A percentile compares a stretch with the other conserved stretches of the same genome.
phyloP scores from a whole-genome alignment of 2,888 invertebrate species.

The Hydropsyche betteni region DNA sequence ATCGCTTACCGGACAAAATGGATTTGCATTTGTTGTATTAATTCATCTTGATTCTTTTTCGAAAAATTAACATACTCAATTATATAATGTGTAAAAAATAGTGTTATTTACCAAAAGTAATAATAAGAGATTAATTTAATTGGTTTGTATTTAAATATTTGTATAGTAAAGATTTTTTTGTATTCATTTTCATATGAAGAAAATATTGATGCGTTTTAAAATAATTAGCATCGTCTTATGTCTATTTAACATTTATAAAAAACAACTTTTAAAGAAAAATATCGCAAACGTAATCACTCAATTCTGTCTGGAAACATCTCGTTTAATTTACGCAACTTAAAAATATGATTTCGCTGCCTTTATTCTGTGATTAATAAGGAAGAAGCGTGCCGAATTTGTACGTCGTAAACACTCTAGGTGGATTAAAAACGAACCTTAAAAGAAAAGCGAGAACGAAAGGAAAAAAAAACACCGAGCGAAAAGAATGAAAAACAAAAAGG shows the following conservation, averaged over 20 bases:
- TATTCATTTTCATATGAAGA: neutral
- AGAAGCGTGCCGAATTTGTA: constrained; percentile 20
- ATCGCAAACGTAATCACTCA: neutral
- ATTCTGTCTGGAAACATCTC: neutral
- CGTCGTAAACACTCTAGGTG: constrained; percentile 28
- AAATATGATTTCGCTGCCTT: neutral
- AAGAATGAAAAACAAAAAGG: constrained; percentile 4
- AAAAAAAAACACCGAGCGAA: neutral
- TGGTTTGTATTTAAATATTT: too few relatives aligned
- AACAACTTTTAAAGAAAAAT: too few relatives aligned
- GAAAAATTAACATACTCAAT: too few relatives aligned
- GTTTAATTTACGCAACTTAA: neutral
- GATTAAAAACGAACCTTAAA: constrained; percentile 18
- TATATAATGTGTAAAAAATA: too few relatives aligned
- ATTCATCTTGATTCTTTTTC: too few relatives aligned
- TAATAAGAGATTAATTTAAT: too few relatives aligned
- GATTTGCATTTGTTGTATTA: neutral
- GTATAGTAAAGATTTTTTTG: too few relatives aligned
- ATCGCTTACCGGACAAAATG: neutral
- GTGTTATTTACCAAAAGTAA: too few relatives aligned
- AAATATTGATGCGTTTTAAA: too few relatives aligned
- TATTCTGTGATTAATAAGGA: constrained; percentile 8
- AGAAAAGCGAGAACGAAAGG: neutral
- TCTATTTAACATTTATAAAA: neutral
- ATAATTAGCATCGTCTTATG: neutral